These are phyloP conservation scores for Drosophila silvestris DNA, from an alignment of 2,888 invertebrate species.

Conservation along the genomic window DNA sequence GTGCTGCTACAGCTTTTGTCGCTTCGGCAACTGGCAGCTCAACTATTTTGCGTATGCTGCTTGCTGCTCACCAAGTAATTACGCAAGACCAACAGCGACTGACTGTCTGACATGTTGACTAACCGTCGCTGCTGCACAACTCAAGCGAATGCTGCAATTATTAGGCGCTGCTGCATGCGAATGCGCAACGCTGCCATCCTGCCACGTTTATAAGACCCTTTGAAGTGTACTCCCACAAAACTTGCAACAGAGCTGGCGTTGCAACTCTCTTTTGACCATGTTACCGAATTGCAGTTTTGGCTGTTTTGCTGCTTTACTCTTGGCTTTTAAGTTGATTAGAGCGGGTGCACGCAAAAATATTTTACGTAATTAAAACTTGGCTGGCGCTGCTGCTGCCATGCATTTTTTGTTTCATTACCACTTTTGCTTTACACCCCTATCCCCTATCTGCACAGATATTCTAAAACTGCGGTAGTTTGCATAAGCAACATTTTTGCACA, in stretches of 20 bases:
- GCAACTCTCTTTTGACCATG: conserved; percentile 56
- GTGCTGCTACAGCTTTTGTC: conserved; percentile 49
- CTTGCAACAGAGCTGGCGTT: conserved; percentile 32
- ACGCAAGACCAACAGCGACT: conserved; percentile 60
- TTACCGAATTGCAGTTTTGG: conserved; percentile 74
- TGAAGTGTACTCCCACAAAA: conserved; percentile 32
- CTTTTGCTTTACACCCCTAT: background rate
- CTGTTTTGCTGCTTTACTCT: conserved; percentile 9
- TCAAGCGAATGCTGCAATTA: conserved; percentile 53
- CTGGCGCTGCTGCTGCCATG: conserved; percentile 53
- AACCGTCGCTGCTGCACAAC: conserved; percentile 32
- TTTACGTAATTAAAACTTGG: conserved; percentile 80
- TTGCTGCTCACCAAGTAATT: conserved; percentile 73
- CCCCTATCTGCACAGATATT: background rate
- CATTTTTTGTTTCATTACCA: conserved; percentile 42
- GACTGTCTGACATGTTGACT: conserved; percentile 44
- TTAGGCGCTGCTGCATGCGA: conserved; percentile 47
- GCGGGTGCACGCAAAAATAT: conserved; percentile 72
- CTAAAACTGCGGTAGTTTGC: conserved; percentile 35
- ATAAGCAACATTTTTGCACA: conserved; percentile 55
- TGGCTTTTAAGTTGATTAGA: conserved; percentile 79
- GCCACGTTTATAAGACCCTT: conserved; percentile 47
- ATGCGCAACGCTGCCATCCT: conserved; percentile 30
- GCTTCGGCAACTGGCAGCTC: conserved; percentile 64
- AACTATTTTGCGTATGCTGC: conserved; percentile 76